Evolutionary conservation across 92 coral and sea anemone genomes (phyloP).

Genomic region (Zoanthus sociatus): DNA sequence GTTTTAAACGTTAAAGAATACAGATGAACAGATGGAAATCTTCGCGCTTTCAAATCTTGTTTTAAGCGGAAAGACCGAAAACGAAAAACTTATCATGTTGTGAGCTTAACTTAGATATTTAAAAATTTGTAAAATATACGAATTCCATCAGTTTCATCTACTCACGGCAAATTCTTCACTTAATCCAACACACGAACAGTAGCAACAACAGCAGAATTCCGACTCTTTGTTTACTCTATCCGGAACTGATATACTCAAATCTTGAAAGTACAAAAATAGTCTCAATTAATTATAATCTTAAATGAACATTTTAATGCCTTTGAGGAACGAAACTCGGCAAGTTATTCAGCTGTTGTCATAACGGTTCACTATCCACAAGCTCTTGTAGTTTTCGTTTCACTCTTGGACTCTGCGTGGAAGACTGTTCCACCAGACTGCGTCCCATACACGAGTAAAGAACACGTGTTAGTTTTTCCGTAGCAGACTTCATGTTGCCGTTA

Average conservation of each 20-base stretch:
- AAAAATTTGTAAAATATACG: too few species aligned
- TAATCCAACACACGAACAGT: too few species aligned
- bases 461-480: conserved; percentile 65
- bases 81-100: too few species aligned
- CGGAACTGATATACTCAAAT: neutral
- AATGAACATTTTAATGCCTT: neutral
- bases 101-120: too few species aligned
- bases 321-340: neutral
- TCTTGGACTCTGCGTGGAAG: conserved; percentile 80
- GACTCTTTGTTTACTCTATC: neutral
- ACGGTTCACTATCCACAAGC: conserved; percentile 61
- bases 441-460: conserved; percentile 94
- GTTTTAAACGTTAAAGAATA: too few species aligned
- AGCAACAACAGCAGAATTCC: too few species aligned
- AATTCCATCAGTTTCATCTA: too few species aligned
- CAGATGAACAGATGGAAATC: too few species aligned
- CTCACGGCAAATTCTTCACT: too few species aligned
- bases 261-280: neutral
- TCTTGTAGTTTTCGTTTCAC: conserved; percentile 83
- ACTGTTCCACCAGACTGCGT: conserved; percentile 73
- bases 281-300: neutral
- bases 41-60: too few species aligned
- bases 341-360: conserved; percentile 20
- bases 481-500: conserved; percentile 69
- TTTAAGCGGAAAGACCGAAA: too few species aligned